A percentile compares a stretch with the other conserved stretches of the same genome.
phyloP scores from a whole-genome alignment of 2,797 vertebrate genomes.

The Australoheros facetus region DNA sequence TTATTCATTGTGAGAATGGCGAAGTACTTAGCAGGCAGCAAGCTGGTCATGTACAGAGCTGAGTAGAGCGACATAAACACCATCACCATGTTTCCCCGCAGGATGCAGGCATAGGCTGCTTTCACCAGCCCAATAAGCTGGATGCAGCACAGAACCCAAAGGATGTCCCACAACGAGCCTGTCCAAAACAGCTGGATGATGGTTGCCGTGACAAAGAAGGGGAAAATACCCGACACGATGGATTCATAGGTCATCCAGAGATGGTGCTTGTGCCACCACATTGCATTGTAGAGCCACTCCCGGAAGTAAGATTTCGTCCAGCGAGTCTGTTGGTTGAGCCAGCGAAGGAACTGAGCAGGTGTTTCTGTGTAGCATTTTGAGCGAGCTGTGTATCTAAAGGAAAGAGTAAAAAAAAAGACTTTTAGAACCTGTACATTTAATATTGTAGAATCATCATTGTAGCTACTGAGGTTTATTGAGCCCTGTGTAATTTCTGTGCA shows the following conservation, averaged over 20 bases:
- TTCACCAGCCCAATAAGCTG: conserved; percentile 88
- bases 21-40: conserved; percentile 90
- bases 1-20: conserved; percentile 90
- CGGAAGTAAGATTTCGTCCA: conserved; percentile 94
- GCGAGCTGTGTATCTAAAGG: conserved; percentile 83
- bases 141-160: conserved; percentile 90
- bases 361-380: conserved; percentile 92
- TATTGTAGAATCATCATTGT: not conserved
- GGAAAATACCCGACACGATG: conserved; percentile 89
- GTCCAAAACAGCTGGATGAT: conserved; percentile 87
- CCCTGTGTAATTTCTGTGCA: not conserved
- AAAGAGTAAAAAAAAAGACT: not conserved
- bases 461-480: not conserved
- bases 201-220: conserved; percentile 89
- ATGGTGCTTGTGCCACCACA: conserved; percentile 94
- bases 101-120: conserved; percentile 83
- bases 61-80: conserved; percentile 90
- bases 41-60: conserved; percentile 88
- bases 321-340: conserved; percentile 91
- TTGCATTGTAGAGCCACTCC: conserved; percentile 90
- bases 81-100: conserved; percentile 82
- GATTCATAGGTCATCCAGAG: conserved; percentile 94
- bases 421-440: not conserved
- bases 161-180: conserved; percentile 85
- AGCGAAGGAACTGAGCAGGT: conserved; percentile 86